A percentile compares a stretch with the other conserved stretches of the same genome.
Conservation (phyloP, 1,140 invertebrate species). For the Lanistes nyassanus region DNA sequence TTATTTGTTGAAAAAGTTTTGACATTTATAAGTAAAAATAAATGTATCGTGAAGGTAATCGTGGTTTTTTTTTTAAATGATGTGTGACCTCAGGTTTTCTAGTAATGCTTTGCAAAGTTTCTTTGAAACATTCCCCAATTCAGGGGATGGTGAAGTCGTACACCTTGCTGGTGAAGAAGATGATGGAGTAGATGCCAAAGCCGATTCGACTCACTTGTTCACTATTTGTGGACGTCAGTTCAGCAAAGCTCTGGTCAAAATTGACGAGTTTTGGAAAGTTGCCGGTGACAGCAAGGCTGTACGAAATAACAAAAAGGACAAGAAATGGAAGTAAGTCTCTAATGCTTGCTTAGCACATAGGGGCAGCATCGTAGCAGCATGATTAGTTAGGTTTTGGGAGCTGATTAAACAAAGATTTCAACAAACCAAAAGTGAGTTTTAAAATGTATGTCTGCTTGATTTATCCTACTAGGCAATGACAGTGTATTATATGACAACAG, state of each 20-base stretch:
- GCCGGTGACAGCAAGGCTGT: constrained; percentile 27
- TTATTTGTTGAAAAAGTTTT: background rate
- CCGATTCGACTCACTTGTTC: constrained; percentile 31
- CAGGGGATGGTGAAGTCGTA: constrained; percentile 45
- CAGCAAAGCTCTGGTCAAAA: constrained; percentile 33
- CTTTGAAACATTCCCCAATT: background rate
- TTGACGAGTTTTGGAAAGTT: constrained; percentile 38
- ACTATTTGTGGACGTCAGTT: constrained; percentile 32
- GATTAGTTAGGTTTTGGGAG: too few relatives aligned
- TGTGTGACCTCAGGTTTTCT: background rate
- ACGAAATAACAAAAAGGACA: constrained; percentile 35
- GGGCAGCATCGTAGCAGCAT: too few relatives aligned
- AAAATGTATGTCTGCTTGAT: too few relatives aligned
- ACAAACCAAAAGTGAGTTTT: too few relatives aligned
- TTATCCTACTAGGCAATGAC: too few relatives aligned
- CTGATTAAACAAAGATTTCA: too few relatives aligned
- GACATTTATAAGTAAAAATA: background rate
- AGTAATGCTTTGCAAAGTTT: background rate
- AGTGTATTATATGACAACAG: too few relatives aligned
- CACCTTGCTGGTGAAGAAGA: constrained; percentile 51
- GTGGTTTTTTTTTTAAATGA: background rate
- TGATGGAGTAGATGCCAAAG: constrained; percentile 33
- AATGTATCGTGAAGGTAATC: background rate
- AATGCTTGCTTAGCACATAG: too few relatives aligned
- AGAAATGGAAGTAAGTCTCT: constrained; percentile 27